phyloP scores from a whole-genome alignment of 2,113 vertebrate genomes.

The Gulo gulo region DNA sequence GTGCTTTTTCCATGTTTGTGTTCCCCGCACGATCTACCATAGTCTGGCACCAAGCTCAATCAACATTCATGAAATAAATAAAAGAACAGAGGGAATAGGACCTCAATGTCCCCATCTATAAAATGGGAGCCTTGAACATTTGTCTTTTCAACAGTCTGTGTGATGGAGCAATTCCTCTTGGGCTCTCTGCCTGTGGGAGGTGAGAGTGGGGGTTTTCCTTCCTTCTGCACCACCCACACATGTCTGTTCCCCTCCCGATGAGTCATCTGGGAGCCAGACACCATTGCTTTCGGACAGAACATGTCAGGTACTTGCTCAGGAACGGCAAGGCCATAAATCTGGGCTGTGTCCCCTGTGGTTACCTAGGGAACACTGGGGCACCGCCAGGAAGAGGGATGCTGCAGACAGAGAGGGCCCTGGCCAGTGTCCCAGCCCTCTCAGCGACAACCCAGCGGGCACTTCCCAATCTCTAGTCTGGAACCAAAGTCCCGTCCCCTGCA shows the following conservation, averaged over 20 bases:
- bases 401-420: constrained; percentile 45
- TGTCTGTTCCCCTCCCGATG: constrained; percentile 54
- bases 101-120: neutral
- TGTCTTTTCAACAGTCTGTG: neutral
- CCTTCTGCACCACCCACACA: neutral
- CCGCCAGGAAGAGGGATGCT: constrained; percentile 19
- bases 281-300: constrained; percentile 30
- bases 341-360: constrained; percentile 29
- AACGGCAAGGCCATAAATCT: constrained; percentile 66
- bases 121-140: neutral
- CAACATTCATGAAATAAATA: neutral
- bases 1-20: neutral
- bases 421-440: neutral
- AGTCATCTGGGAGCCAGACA: constrained; percentile 72
- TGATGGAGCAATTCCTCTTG: neutral
- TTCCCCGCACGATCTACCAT: neutral
- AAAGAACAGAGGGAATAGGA: neutral
- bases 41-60: neutral
- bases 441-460: neutral
- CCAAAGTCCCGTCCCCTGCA: neutral
- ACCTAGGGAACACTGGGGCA: constrained; percentile 71
- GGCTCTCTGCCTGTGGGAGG: neutral
- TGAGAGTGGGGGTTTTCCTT: constrained; percentile 32
- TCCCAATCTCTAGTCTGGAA: neutral
- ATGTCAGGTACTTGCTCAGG: constrained; percentile 51